Evolutionary conservation across 2,113 vertebrate genomes (phyloP), one percentile per base, ranked within the genome.

Genomic region (Gobius niger): DNA sequence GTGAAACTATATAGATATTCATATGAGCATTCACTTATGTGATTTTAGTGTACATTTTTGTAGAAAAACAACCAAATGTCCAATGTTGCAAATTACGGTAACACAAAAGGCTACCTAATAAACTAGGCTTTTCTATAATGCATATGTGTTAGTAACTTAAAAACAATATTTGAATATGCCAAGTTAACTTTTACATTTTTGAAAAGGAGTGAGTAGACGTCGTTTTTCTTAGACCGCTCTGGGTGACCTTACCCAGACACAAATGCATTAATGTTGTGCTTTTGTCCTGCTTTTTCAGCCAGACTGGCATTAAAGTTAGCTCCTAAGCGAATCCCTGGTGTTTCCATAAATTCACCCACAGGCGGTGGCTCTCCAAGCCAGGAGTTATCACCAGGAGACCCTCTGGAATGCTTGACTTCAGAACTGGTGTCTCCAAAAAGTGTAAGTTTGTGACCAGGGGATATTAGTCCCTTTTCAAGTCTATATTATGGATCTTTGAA

Each of bases 251-350:
- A 24, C 24, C 24, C 24, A 24, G 24, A 24, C 24, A 24, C 24
- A 24, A 24, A 24, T 24, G 24, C 24, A 24, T 24, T 24, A 24
- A 24, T 24, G 24, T 57, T 34, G 13, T 41, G 12, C 15, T 7
- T n/a, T 60, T 46, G 65, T 53, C 59, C 93, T 50, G 87, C 68
- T 89, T 75, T 73, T 94, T 44, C 88, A 98, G 97, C 95, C 91
- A 96, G 96, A 73, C 96, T 94, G 92, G 95, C 93, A 83, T 92
- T 95, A 80, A 98, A 95, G 92, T 96, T 93, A 87, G 92, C 95
- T 0, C 93, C 95, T 8, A 94, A 95, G 71, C 93, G 95, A 50
- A 77, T 94, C 42, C 89, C 94, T 0, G 92, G 94, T 62, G 85
- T 95, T 84, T 91, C 93, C 88, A 91, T 94, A 75, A 93, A 94